Evolutionary conservation across 2,113 vertebrate genomes (phyloP), one percentile per base, ranked within the genome.

Genomic region (Chamaetylas fuelleborni): DNA sequence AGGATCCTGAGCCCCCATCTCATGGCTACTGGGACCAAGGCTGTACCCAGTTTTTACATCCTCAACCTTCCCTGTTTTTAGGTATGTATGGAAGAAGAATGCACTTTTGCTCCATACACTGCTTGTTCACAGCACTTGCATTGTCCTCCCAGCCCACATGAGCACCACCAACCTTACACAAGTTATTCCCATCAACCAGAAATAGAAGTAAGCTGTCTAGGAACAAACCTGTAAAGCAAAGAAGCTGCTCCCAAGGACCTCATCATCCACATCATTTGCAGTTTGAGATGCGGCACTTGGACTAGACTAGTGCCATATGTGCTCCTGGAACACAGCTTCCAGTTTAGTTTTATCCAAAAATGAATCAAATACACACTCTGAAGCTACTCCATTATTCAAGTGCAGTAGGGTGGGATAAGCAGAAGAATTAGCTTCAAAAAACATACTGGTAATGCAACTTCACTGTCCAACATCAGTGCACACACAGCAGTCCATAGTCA

Each of bases 261-360:
- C 66, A 61, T 16, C 31, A 80, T 13, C 10, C 38, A 53, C 66
- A 84, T 19, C 29, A 60, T 15, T 29, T 22, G 1, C 40, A 69
- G 88, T 90, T 86, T 64, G 48, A 43, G 64, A 83, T 29, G 13
- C 2, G 0, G 33, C 60, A 58, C 26, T 56, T 51, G 45, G 33
- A 77, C 23, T 67, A 64, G 62, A 71, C 43, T 48, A 76, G 28
- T 5, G 4, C 56, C 50, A 48, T n/a, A 24, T 11, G 19, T 50
- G 38, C 29, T 56, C 48, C 88, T 58, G 25, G 34, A 83, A 83
- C 29, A 80, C 33, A 80, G 38, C 43, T 72, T 58, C 43, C 43
- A 64, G 25, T 42, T 78, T 33, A 65, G 45, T 53, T 78, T 78
- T 57, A 78, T n/a, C 40, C n/a, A 81, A 85, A 90, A 92, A 69